Conservation (phyloP, 2,797 vertebrate genomes). For the Coilia nasus region DNA sequence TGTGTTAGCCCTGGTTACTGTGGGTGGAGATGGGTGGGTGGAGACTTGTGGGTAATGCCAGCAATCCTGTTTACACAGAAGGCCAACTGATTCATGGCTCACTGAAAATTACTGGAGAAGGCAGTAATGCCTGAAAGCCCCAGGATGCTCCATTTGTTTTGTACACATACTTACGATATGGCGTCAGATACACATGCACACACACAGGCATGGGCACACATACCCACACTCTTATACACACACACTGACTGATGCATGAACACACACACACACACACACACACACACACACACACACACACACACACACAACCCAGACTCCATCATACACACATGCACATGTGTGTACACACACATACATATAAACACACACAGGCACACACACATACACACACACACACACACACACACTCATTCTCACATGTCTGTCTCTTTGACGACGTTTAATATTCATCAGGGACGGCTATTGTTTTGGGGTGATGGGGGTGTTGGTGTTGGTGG, state of each 20-base stretch:
- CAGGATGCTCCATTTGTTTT: constrained; percentile 46
- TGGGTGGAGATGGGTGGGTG: too few species aligned
- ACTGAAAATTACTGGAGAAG: constrained; percentile 43
- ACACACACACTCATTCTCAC: constrained; percentile 47
- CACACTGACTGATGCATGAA: not conserved
- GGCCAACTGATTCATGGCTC: constrained; percentile 43
- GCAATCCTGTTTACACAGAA: constrained; percentile 46
- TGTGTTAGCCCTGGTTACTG: too few species aligned
- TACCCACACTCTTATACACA: constrained; percentile 29
- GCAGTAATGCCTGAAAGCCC: constrained; percentile 26
- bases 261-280: too few species aligned
- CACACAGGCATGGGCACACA: not conserved
- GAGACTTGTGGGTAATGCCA: constrained; percentile 34
- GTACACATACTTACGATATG: constrained; percentile 31
- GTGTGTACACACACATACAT: not conserved
- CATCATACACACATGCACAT: not conserved
- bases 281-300: too few species aligned
- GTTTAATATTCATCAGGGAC: constrained; percentile 76
- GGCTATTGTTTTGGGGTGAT: constrained; percentile 68
- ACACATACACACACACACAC: not conserved
- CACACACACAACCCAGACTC: not conserved
- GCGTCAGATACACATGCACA: not conserved
- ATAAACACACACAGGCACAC: not conserved
- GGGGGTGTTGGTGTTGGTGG: too few species aligned
- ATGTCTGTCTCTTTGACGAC: constrained; percentile 52